Evolutionary conservation across 37 sponge, comb jelly and placozoan species (phyloP).

Genomic region (Spongia lamella): DNA sequence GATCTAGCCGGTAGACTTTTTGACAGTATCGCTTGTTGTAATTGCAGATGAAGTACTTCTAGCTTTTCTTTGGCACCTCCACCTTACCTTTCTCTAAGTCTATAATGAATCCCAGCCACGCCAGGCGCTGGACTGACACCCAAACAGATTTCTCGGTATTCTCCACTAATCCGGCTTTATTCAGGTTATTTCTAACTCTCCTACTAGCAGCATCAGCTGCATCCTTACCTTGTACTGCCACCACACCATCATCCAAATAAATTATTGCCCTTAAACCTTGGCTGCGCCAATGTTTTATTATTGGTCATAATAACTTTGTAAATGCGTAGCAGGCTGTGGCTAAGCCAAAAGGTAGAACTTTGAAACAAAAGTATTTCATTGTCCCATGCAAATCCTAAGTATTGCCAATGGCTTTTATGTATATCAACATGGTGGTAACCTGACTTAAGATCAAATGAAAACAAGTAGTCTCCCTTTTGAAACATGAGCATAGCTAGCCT

Average conservation of each 20-base stretch:
- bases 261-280: neutral
- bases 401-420: neutral
- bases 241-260: conserved; percentile 22
- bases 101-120: conserved; percentile 1
- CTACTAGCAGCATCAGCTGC: neutral
- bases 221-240: neutral
- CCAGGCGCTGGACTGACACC: neutral
- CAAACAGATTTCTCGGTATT: neutral
- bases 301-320: conserved; percentile 4
- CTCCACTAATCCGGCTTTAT: neutral
- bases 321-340: conserved; percentile 4
- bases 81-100: neutral
- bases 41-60: no score
- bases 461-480: conserved; percentile 3
- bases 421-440: conserved; percentile 26
- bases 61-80: neutral
- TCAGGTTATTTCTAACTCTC: neutral
- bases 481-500: no score
- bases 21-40: no score
- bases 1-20: no score
- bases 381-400: conserved; percentile 10
- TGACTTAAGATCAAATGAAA: conserved; percentile 10
- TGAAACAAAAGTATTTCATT: neutral
- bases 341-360: conserved; percentile 22
- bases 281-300: neutral